phyloP scores from a whole-genome alignment of 2,888 invertebrate genomes.

The Lacanobia oleracea region DNA sequence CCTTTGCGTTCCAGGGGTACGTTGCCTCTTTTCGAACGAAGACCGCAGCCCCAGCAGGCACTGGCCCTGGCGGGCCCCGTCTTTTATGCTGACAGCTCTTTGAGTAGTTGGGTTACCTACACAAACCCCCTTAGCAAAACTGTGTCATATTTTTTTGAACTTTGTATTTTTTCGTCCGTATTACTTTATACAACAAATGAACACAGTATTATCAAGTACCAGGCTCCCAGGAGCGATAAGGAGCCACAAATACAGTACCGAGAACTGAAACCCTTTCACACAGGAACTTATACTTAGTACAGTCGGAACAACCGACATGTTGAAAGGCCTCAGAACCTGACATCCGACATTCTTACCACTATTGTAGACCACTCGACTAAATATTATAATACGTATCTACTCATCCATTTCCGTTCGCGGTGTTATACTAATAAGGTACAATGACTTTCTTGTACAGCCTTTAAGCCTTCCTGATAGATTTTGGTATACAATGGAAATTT shows the following conservation, averaged over 20 bases:
- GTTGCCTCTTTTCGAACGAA: too few relatives aligned
- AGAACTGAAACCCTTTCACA: constrained; percentile 25
- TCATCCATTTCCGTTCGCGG: constrained; percentile 81
- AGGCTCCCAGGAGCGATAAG: not conserved
- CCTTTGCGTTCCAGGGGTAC: too few relatives aligned
- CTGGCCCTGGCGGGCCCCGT: too few relatives aligned
- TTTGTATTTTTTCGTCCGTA: too few relatives aligned
- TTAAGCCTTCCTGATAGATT: constrained; percentile 67
- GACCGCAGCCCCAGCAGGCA: too few relatives aligned
- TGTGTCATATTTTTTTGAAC: too few relatives aligned
- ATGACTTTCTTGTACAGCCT: constrained; percentile 75
- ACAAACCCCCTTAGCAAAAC: too few relatives aligned
- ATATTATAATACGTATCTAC: constrained; percentile 70
- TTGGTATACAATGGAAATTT: not conserved
- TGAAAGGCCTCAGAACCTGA: constrained; percentile 40
- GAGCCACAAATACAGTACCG: constrained; percentile 13
- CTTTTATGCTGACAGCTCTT: too few relatives aligned
- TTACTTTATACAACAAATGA: too few relatives aligned
- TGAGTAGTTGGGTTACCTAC: too few relatives aligned
- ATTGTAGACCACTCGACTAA: constrained; percentile 75
- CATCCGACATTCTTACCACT: constrained; percentile 77
- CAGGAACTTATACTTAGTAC: constrained; percentile 18
- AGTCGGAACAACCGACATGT: constrained; percentile 25
- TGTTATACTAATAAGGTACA: constrained; percentile 80
- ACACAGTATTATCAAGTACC: not conserved